A percentile compares a stretch with the other conserved stretches of the same genome.
These are phyloP conservation scores for Carlito syrichta DNA, from an alignment of 2,113 vertebrate species.

Conservation along the genomic window DNA sequence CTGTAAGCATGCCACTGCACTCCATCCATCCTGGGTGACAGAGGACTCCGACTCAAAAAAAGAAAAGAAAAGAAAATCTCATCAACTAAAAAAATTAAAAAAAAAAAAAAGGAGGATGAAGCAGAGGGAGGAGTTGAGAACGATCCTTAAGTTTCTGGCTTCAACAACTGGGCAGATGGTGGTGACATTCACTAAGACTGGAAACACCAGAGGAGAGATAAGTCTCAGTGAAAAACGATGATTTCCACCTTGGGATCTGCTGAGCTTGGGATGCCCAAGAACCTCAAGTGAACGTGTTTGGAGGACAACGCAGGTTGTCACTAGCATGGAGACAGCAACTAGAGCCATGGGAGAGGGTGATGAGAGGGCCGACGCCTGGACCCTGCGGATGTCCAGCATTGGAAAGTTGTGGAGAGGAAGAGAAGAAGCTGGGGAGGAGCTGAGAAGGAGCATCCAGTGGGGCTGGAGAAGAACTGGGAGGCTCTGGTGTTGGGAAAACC, in stretches of 20 bases:
- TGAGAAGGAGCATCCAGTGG: neutral
- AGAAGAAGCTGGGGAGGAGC: too few species aligned
- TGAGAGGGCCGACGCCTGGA: fast-evolving
- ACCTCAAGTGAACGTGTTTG: neutral
- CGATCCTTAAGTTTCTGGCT: neutral
- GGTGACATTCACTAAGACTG: too few species aligned
- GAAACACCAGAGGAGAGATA: neutral
- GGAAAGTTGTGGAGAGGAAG: neutral
- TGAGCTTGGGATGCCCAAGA: neutral
- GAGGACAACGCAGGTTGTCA: neutral
- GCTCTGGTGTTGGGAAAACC: neutral
- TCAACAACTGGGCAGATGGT: fast-evolving
- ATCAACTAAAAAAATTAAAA: too few species aligned
- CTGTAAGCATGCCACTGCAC: too few species aligned
- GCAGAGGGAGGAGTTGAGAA: neutral
- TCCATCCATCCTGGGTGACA: too few species aligned
- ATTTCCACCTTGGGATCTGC: neutral
- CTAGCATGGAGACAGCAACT: neutral
- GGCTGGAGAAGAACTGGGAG: neutral
- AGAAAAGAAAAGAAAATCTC: neutral
- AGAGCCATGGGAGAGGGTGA: neutral
- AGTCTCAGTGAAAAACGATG: fast-evolving
- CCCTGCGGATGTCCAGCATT: neutral
- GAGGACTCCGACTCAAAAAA: too few species aligned
- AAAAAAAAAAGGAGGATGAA: neutral